Evolutionary conservation across 2,797 vertebrate species (phyloP).

Genomic region (Sciurus carolinensis): DNA sequence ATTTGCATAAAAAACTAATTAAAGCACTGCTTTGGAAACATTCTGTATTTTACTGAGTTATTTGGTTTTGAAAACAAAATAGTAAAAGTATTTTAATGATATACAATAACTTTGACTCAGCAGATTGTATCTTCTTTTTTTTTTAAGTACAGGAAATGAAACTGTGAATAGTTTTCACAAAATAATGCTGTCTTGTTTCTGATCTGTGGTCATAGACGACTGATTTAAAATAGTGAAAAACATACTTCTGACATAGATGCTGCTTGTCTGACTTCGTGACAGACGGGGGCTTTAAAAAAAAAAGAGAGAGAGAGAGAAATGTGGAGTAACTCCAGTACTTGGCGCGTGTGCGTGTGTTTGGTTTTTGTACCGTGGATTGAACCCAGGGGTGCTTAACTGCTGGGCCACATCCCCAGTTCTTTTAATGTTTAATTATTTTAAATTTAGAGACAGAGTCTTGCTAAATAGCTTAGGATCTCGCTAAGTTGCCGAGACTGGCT

Average conservation of each 20-base stretch:
- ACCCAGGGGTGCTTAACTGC: too few species aligned
- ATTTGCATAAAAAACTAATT: conserved; percentile 84
- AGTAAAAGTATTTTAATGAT: conserved; percentile 72
- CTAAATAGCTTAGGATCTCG: too few species aligned
- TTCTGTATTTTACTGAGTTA: conserved; percentile 72
- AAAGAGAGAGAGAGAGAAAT: too few species aligned
- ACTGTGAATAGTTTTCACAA: conserved; percentile 46
- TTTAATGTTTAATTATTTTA: background rate
- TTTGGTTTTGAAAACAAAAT: conserved; percentile 72
- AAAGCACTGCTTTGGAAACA: conserved; percentile 58
- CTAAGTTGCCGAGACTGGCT: background rate
- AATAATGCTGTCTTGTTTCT: conserved; percentile 47
- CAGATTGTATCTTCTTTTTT: background rate
- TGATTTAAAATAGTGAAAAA: conserved; percentile 4
- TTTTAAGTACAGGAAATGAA: conserved; percentile 64
- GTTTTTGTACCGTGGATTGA: too few species aligned
- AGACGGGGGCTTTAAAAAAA: background rate
- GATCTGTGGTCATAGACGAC: conserved; percentile 50
- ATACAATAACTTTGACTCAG: conserved; percentile 76
- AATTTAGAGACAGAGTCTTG: background rate
- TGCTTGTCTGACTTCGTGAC: background rate
- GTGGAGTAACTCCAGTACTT: background rate
- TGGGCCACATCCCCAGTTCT: too few species aligned
- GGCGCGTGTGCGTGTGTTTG: too few species aligned
- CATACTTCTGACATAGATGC: background rate